Evolutionary conservation across 2,797 vertebrate genomes (phyloP).

Genomic region (Xiphorhynchus erythropygius): DNA sequence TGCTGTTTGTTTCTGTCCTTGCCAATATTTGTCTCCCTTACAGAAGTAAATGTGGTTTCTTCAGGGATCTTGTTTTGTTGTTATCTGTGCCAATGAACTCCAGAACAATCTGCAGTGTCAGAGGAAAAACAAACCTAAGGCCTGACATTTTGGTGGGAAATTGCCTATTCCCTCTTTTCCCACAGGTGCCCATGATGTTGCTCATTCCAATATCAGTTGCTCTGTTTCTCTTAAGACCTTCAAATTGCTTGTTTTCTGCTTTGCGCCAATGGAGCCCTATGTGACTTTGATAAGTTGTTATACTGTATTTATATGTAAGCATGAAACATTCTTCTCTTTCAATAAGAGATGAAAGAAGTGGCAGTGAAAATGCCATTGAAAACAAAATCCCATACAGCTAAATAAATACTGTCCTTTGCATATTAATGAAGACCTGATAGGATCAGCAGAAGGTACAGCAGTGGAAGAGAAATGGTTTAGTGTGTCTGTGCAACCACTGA

Average conservation of each 20-base stretch:
- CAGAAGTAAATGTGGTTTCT: not conserved
- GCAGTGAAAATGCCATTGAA: constrained; percentile 2
- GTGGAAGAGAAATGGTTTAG: not conserved
- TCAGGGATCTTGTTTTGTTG: not conserved
- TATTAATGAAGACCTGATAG: not conserved
- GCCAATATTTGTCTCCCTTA: not conserved
- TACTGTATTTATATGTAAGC: not conserved
- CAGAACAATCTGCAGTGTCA: not conserved
- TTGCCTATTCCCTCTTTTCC: not conserved
- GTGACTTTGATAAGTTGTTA: not conserved
- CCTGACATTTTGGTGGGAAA: not conserved
- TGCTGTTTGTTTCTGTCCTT: not conserved
- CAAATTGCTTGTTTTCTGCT: not conserved
- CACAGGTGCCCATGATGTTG: not conserved
- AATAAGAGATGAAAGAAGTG: not conserved
- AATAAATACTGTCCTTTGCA: constrained; percentile 9
- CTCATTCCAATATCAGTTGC: not conserved
- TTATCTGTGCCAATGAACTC: not conserved
- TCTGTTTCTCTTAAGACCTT: not conserved
- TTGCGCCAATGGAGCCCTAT: not conserved
- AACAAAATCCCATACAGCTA: not conserved
- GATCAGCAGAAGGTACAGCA: not conserved
- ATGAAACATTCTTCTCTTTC: not conserved
- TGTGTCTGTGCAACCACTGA: not conserved
- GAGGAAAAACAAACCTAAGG: not conserved